phyloP scores from a whole-genome alignment of 2,113 vertebrate species.

The Amblyornis subalaris region DNA sequence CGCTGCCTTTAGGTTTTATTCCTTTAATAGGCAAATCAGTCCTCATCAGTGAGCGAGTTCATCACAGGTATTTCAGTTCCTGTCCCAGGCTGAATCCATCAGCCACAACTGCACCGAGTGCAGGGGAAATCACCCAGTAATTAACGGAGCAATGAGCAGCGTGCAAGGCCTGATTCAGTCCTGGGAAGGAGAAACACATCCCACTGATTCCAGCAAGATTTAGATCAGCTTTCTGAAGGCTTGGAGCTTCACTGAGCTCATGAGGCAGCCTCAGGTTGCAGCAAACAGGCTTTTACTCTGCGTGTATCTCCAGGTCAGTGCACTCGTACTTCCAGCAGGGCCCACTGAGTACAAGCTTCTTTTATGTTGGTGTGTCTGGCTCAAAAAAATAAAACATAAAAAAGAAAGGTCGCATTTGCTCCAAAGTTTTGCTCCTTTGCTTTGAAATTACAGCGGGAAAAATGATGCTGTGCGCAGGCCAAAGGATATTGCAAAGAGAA shows the following conservation, averaged over 20 bases:
- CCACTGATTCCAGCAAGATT: neutral
- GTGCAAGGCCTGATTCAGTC: neutral
- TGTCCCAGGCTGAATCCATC: neutral
- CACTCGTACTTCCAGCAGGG: neutral
- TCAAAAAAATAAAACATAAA: neutral
- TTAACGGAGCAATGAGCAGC: neutral
- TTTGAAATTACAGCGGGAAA: neutral
- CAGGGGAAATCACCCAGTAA: neutral
- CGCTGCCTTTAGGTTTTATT: neutral
- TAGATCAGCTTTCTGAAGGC: neutral
- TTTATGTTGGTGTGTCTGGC: neutral
- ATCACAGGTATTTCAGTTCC: neutral
- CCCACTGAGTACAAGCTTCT: neutral
- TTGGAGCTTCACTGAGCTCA: neutral
- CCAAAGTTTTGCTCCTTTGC: neutral
- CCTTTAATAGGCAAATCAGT: neutral
- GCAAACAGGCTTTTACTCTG: neutral
- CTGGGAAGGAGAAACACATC: neutral
- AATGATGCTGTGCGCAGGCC: neutral
- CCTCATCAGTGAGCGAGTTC: neutral
- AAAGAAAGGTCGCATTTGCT: neutral
- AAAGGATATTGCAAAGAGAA: neutral
- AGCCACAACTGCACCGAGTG: neutral
- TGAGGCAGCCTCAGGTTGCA: neutral
- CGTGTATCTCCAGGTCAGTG: neutral